Conservation (phyloP, 2,888 invertebrate genomes). For the Globia sparganii region DNA sequence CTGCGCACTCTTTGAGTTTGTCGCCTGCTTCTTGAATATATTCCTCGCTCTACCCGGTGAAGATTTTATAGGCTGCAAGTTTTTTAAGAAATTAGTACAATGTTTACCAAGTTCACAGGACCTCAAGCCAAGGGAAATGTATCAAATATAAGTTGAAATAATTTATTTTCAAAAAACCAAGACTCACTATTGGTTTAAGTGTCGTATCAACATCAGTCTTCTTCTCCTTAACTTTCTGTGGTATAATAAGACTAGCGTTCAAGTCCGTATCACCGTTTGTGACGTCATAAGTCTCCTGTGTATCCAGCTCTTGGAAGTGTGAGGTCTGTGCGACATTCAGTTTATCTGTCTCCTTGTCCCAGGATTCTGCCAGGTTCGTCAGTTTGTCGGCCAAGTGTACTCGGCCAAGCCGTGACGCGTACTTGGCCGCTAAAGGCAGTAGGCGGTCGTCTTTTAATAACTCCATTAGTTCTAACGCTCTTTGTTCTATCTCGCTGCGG, state of each 20-base stretch:
- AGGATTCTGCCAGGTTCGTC: conserved; percentile 89
- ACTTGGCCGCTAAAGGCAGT: conserved; percentile 96
- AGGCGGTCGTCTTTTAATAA: conserved; percentile 94
- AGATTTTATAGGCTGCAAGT: conserved; percentile 83
- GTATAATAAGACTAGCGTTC: conserved; percentile 86
- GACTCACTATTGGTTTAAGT: conserved; percentile 86
- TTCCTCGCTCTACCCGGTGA: conserved; percentile 84
- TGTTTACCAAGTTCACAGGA: background rate
- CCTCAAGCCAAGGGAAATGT: background rate
- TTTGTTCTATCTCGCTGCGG: conserved; percentile 95
- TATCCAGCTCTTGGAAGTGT: conserved; percentile 82
- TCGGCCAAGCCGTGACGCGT: conserved; percentile 94
- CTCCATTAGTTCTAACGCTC: conserved; percentile 96
- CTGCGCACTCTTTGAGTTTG: conserved; percentile 74
- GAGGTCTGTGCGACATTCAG: conserved; percentile 79
- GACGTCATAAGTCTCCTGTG: conserved; percentile 85
- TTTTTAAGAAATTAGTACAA: background rate
- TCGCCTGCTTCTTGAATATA: conserved; percentile 88
- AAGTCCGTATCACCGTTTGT: conserved; percentile 79
- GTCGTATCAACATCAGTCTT: conserved; percentile 78
- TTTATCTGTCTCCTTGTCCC: conserved; percentile 80
- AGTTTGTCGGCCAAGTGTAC: conserved; percentile 95
- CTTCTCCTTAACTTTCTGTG: conserved; percentile 81
- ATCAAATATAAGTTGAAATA: background rate
- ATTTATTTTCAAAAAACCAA: background rate